A percentile compares a stretch with the other conserved stretches of the same genome.
Conservation (phyloP, 1,140 invertebrate genomes). For the Halyomorpha halys region DNA sequence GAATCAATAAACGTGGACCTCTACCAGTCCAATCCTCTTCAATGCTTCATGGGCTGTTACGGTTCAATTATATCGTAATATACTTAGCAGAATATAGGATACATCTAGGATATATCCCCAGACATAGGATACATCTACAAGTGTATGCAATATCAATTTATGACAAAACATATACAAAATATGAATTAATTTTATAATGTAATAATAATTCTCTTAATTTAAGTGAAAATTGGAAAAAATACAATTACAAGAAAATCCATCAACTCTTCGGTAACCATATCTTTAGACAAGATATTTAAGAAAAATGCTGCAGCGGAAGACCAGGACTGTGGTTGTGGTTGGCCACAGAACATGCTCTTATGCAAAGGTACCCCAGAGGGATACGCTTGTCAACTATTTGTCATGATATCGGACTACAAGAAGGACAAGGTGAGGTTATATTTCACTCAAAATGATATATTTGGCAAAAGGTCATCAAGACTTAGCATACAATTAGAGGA, state of each 20-base stretch:
- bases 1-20: no score
- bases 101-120: no score
- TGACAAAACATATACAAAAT: no score
- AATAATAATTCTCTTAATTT: background rate
- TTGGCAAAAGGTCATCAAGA: background rate
- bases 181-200: no score
- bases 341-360: conserved; percentile 74
- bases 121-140: no score
- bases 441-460: background rate
- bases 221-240: conserved; percentile 47
- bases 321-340: conserved; percentile 68
- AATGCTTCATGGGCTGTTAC: no score
- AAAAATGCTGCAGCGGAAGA: conserved; percentile 41
- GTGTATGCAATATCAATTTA: no score
- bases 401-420: conserved; percentile 67
- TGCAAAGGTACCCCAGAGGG: conserved; percentile 61
- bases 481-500: no score
- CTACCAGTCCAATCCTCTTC: no score
- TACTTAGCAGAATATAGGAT: no score
- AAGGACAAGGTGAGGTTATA: conserved; percentile 52
- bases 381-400: conserved; percentile 58
- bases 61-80: no score
- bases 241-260: conserved; percentile 43
- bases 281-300: conserved; percentile 53
- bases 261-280: conserved; percentile 52